A percentile compares a stretch with the other conserved stretches of the same genome.
Conservation (phyloP, 2,888 invertebrate species). For the Andricus curvator region DNA sequence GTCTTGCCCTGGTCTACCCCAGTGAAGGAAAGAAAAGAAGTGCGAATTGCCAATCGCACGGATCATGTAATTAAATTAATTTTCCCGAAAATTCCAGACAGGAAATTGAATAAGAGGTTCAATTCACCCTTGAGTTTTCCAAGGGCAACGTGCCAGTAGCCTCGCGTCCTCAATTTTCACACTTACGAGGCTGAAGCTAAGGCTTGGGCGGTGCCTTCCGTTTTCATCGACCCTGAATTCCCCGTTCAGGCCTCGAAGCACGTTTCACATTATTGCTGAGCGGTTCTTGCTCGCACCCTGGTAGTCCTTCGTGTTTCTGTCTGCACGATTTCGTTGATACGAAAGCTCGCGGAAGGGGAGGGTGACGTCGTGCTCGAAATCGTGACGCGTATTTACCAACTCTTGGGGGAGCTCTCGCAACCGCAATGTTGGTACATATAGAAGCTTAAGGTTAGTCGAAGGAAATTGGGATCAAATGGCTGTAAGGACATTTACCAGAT, state of each 20-base stretch:
- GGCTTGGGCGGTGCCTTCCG: conserved; percentile 51
- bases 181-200: conserved; percentile 52
- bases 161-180: conserved; percentile 56
- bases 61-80: not conserved
- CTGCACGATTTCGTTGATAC: conserved; percentile 58
- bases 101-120: conserved; percentile 21
- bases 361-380: conserved; percentile 46
- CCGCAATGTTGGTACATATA: conserved; percentile 40
- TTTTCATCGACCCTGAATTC: conserved; percentile 63
- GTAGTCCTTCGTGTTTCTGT: conserved; percentile 50
- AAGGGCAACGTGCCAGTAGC: conserved; percentile 42
- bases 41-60: not conserved
- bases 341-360: conserved; percentile 44
- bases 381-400: conserved; percentile 51
- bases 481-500: conserved; percentile 30
- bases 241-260: conserved; percentile 68
- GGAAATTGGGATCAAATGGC: conserved; percentile 36
- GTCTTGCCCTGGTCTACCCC: no score
- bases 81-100: not conserved
- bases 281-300: conserved; percentile 53
- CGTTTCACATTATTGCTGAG: conserved; percentile 70
- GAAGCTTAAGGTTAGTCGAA: conserved; percentile 30
- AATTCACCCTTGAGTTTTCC: not conserved
- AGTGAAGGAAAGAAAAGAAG: not conserved
- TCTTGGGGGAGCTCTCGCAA: conserved; percentile 16